phyloP scores from a whole-genome alignment of 2,797 vertebrate genomes.

The Rhyacichthys aspro region DNA sequence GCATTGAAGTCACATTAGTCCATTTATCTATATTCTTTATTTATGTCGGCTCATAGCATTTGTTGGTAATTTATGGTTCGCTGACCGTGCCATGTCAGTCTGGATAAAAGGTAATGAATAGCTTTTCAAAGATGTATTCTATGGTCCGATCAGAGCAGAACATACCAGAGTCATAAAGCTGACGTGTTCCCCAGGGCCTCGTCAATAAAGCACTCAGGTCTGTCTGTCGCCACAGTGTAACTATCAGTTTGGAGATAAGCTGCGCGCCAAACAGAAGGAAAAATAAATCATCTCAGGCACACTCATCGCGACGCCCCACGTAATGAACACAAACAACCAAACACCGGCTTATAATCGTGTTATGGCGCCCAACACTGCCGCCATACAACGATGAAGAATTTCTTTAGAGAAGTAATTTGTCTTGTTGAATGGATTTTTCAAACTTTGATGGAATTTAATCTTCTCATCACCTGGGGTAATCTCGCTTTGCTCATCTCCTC shows the following conservation, averaged over 20 bases:
- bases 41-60: background rate
- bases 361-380: conserved; percentile 20
- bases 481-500: conserved; percentile 30
- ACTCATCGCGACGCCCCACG: conserved; percentile 14
- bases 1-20: background rate
- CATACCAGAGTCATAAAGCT: conserved; percentile 7
- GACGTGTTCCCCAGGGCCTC: conserved; percentile 37
- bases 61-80: background rate
- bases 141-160: conserved; percentile 6
- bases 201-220: conserved; percentile 37
- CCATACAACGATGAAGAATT: conserved; percentile 55
- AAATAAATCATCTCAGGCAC: conserved; percentile 46
- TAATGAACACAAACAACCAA: conserved; percentile 59
- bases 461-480: conserved; percentile 46
- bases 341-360: conserved; percentile 37
- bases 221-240: conserved; percentile 28
- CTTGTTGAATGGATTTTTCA: conserved; percentile 40
- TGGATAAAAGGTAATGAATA: background rate
- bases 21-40: background rate
- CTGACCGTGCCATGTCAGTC: background rate
- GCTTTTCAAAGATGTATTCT: conserved; percentile 4
- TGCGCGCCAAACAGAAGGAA: conserved; percentile 14
- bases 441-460: conserved; percentile 54
- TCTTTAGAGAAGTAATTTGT: conserved; percentile 56
- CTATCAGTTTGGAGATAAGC: conserved; percentile 38